These are phyloP conservation scores for Hystrix cristata DNA, from an alignment of 2,113 vertebrate species.

Conservation along the genomic window DNA sequence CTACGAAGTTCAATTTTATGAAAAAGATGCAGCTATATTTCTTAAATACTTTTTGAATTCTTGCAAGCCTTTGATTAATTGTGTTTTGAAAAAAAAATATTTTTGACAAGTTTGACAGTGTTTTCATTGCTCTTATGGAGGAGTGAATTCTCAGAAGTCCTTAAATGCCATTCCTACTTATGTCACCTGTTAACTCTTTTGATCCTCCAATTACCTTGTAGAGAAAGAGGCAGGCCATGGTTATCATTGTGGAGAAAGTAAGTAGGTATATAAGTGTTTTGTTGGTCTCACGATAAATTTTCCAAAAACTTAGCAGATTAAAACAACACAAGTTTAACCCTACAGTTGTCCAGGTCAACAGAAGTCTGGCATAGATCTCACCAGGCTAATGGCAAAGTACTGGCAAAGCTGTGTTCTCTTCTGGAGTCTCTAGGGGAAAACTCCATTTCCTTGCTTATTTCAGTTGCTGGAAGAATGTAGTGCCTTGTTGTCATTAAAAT, in stretches of 20 bases:
- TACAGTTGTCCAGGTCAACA: not conserved
- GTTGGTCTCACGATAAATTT: not conserved
- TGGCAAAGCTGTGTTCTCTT: not conserved
- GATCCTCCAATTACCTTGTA: not conserved
- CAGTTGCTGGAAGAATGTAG: not conserved
- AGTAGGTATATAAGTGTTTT: not conserved
- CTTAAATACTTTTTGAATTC: not conserved
- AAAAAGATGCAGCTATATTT: conserved; percentile 34
- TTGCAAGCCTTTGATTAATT: not conserved
- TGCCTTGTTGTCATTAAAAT: not conserved
- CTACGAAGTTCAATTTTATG: not conserved
- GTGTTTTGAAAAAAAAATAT: not conserved
- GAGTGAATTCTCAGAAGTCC: not conserved
- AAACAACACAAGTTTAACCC: not conserved
- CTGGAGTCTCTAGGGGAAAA: not conserved
- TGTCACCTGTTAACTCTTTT: not conserved
- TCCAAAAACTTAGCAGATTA: conserved; percentile 12
- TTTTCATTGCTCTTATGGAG: not conserved
- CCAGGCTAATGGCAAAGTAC: not conserved
- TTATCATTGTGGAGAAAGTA: not conserved
- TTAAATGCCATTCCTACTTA: not conserved
- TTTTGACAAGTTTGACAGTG: conserved; percentile 9
- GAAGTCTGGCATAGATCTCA: not conserved
- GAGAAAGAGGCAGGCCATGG: not conserved
- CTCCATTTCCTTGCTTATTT: not conserved